phyloP scores from a whole-genome alignment of 1,140 invertebrate species.

The Ridgeia piscesae region DNA sequence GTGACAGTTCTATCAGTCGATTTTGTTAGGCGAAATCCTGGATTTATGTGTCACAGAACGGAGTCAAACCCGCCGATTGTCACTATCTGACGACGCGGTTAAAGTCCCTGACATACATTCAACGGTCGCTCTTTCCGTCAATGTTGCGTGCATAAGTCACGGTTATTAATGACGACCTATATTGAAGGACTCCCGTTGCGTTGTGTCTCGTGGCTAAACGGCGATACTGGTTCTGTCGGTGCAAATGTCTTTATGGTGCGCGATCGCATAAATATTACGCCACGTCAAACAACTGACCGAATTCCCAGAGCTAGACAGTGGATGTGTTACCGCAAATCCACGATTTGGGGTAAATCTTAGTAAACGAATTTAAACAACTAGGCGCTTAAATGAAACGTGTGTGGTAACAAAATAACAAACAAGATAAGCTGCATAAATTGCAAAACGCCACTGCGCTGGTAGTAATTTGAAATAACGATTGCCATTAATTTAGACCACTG shows the following conservation, averaged over 20 bases:
- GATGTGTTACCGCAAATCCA: not conserved
- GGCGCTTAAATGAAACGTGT: no score
- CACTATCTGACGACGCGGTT: not conserved
- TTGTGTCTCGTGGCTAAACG: not conserved
- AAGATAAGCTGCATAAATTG: no score
- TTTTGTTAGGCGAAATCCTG: not conserved
- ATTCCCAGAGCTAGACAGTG: not conserved
- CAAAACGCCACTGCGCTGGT: no score
- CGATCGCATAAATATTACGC: not conserved
- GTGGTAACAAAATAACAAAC: no score
- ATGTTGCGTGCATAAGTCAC: not conserved
- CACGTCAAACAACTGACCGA: not conserved
- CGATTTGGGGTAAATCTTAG: not conserved
- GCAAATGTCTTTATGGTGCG: not conserved
- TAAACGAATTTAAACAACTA: no score
- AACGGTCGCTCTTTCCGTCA: not conserved
- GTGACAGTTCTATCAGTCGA: no score
- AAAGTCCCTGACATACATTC: not conserved
- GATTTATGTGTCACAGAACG: not conserved
- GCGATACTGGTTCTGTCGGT: not conserved
- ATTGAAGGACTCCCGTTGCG: not conserved
- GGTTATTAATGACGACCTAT: not conserved
- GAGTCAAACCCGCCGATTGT: no score
- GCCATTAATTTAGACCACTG: no score
- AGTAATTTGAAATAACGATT: no score